phyloP scores from a whole-genome alignment of 2,113 vertebrate genomes.

The Craseonycteris thonglongyai region DNA sequence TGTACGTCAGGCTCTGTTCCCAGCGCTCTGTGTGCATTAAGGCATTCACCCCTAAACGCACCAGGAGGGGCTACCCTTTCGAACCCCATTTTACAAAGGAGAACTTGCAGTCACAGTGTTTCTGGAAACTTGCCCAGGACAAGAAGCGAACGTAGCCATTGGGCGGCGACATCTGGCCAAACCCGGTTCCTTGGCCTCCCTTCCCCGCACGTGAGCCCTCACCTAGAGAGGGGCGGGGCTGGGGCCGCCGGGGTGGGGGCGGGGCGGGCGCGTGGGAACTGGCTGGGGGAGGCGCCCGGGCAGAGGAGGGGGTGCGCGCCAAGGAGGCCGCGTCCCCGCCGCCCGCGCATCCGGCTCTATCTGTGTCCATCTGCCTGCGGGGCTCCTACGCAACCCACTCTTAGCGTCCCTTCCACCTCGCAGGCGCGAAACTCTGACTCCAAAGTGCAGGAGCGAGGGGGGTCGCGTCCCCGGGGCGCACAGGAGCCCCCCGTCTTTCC shows the following conservation, averaged over 20 bases:
- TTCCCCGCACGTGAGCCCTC: too few species aligned
- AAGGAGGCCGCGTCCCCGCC: background rate
- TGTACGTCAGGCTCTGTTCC: background rate
- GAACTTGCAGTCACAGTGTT: background rate
- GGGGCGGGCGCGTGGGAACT: too few species aligned
- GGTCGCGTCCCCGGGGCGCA: background rate
- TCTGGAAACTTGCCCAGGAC: background rate
- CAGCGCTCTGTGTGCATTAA: background rate
- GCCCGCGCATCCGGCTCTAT: background rate
- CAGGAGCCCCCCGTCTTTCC: background rate
- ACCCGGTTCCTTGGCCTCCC: fast-evolving
- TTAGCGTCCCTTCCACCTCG: background rate
- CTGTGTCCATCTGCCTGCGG: fast-evolving
- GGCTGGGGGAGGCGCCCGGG: background rate
- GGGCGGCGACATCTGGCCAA: background rate
- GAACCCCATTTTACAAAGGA: conserved; percentile 25
- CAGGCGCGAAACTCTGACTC: background rate
- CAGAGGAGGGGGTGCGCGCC: background rate
- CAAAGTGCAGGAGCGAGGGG: background rate
- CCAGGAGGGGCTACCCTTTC: background rate
- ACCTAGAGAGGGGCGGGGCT: fast-evolving
- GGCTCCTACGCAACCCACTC: background rate
- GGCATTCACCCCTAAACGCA: background rate
- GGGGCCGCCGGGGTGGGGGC: fast-evolving
- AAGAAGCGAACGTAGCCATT: background rate